Base-by-base conservation (phyloP, 2,797 vertebrate genomes). In the Toxotes lorentzi region DNA sequence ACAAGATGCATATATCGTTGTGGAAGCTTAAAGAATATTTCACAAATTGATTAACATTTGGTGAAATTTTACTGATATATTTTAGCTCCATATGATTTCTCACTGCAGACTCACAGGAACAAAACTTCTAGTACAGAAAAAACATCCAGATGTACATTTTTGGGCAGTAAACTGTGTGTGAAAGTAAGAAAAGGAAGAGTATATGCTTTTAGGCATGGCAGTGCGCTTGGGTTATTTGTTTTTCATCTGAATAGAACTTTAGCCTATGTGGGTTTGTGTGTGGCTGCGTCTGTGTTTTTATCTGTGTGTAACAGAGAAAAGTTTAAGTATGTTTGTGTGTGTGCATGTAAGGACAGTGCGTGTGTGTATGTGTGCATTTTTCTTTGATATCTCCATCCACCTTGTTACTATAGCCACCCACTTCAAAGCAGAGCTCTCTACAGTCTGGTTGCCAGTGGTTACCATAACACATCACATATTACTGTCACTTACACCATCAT, bases 401-500 rank as follows among this genome's bases (percentile, higher is more conserved):
- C 61, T 78, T 1, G 38, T 82, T 85, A 87, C 67, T 85, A 76
- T 81, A 75, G 73, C 30, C 72, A 75, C 70, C 63, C 69, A 81
- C 84, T 84, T 92, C 81, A 88, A 89, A 90, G 81, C 27, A 40
- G 40, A 73, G 70, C 4, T 5, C 61, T 81, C 54, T 50, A 16
- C 65, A 24, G 16, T 63, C 63, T 74, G 21, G 86, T 90, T 88
- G 88, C 84, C 79, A 79, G 11, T 79, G 80, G 86, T 91, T 87
- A 91, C 83, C 62, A 58, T 77, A 78, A 70, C 61, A 70, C 45
- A 79, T 69, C 63, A 77, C 56, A 62, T 73, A 21, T 76, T 67
- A 51, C 45, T 73, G 79, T 83, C 79, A 82, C 56, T 69, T 63
- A 82, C n/a, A 76, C 45, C 38, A 56, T 50, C 38, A 83, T 75